phyloP scores from a whole-genome alignment of 2,888 invertebrate genomes.

The Hirtodrosophila cameraria region DNA sequence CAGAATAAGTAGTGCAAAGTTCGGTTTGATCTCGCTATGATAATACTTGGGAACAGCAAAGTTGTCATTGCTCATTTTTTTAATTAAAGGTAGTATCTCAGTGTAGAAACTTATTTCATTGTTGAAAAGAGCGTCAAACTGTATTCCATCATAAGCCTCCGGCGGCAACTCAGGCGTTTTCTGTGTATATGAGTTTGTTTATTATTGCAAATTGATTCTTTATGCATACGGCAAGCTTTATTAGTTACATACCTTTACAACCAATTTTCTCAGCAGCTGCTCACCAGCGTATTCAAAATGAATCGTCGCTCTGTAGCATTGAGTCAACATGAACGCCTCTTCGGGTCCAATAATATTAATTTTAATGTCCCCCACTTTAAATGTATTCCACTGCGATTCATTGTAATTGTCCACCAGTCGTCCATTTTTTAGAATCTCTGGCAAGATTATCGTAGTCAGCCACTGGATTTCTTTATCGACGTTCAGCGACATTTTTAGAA shows the following conservation, averaged over 20 bases:
- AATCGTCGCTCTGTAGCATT: slow-evolving; percentile 73
- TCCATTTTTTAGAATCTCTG: slow-evolving; percentile 56
- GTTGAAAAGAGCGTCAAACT: slow-evolving; percentile 74
- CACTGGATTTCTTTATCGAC: slow-evolving; percentile 62
- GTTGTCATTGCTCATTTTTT: slow-evolving; percentile 44
- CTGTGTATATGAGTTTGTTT: slow-evolving; percentile 42
- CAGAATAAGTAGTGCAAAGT: slow-evolving; percentile 74
- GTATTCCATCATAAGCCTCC: slow-evolving; percentile 63
- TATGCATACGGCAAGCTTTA: neutral
- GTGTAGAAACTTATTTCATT: slow-evolving; percentile 82
- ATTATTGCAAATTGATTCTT: neutral
- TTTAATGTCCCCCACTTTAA: slow-evolving; percentile 53
- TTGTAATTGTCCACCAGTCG: slow-evolving; percentile 45
- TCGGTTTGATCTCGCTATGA: slow-evolving; percentile 68
- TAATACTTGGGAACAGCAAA: slow-evolving; percentile 76
- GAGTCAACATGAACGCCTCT: slow-evolving; percentile 80
- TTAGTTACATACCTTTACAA: slow-evolving; percentile 73
- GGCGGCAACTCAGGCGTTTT: slow-evolving; percentile 78
- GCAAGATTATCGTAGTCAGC: slow-evolving; percentile 55
- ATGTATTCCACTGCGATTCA: slow-evolving; percentile 27
- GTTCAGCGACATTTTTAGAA: slow-evolving; percentile 15
- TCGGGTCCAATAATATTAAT: slow-evolving; percentile 64
- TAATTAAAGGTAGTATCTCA: slow-evolving; percentile 74
- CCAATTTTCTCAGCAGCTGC: slow-evolving; percentile 40
- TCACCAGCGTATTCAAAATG: slow-evolving; percentile 56